Conservation (phyloP, 2,888 invertebrate genomes). For the Cosmia pyralina region DNA sequence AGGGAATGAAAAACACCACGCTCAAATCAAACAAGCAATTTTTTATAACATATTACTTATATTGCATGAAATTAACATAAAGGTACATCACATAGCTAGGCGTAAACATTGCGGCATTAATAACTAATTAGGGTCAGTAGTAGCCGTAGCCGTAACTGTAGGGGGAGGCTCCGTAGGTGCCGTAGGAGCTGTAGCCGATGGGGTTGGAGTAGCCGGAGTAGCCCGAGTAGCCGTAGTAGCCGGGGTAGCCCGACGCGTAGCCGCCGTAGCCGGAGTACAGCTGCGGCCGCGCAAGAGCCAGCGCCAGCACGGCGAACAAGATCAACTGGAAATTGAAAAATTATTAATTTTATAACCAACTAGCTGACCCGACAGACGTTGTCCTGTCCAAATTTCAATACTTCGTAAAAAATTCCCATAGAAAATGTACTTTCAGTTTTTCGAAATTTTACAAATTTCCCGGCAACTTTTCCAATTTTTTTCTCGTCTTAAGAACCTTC, state of each 20-base stretch:
- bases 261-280: slow-evolving; percentile 79
- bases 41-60: slow-evolving; percentile 48
- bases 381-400: no score
- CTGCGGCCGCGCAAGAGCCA: slow-evolving; percentile 87
- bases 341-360: neutral
- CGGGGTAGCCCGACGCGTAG: slow-evolving; percentile 78
- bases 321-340: slow-evolving; percentile 80
- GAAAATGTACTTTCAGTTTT: no score
- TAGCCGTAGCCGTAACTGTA: slow-evolving; percentile 83
- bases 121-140: slow-evolving; percentile 68
- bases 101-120: slow-evolving; percentile 42
- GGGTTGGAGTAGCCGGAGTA: slow-evolving; percentile 83
- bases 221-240: slow-evolving; percentile 83
- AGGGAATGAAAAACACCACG: neutral
- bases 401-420: no score
- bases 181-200: slow-evolving; percentile 77
- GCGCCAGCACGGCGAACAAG: slow-evolving; percentile 83
- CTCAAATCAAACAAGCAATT: neutral
- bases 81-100: slow-evolving; percentile 54
- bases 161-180: slow-evolving; percentile 77
- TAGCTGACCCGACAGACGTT: no score
- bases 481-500: no score
- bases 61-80: slow-evolving; percentile 57
- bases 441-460: no score
- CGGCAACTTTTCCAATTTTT: no score